Conservation (phyloP, 2,888 invertebrate genomes). For the Scaeva pyrastri region DNA sequence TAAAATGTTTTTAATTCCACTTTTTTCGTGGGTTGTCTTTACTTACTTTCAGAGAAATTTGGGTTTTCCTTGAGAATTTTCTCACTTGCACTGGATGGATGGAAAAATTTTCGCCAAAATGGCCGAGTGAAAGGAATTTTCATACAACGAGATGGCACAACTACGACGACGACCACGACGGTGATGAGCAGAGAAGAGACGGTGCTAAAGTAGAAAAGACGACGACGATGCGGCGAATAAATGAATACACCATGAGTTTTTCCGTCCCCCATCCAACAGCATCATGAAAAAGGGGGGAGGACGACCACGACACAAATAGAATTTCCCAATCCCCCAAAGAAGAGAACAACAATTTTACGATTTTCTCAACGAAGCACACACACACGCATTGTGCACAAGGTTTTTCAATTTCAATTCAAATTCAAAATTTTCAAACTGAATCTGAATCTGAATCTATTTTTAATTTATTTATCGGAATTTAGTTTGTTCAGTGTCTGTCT, state of each 20-base stretch:
- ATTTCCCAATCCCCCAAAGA: slow-evolving; percentile 62
- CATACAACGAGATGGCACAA: slow-evolving; percentile 65
- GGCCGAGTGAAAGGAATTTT: slow-evolving; percentile 77
- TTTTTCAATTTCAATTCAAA: slow-evolving; percentile 56
- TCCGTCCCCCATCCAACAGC: slow-evolving; percentile 3
- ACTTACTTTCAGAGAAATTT: slow-evolving; percentile 73
- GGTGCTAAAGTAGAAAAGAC: slow-evolving; percentile 31
- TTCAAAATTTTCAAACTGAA: slow-evolving; percentile 28
- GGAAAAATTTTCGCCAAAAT: slow-evolving; percentile 77
- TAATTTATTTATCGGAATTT: slow-evolving; percentile 3
- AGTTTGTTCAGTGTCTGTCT: slow-evolving; percentile 30
- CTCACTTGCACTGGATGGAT: slow-evolving; percentile 73
- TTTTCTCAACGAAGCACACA: slow-evolving; percentile 68
- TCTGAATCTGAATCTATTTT: slow-evolving; percentile 33
- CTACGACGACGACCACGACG: not conserved
- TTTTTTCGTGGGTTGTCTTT: slow-evolving; percentile 33
- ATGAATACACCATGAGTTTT: slow-evolving; percentile 59
- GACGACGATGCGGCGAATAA: slow-evolving; percentile 64
- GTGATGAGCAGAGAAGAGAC: slow-evolving; percentile 31
- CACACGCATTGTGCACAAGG: slow-evolving; percentile 5
- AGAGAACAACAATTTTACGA: slow-evolving; percentile 39
- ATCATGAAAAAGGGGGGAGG: slow-evolving; percentile 45
- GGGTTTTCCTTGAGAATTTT: slow-evolving; percentile 66
- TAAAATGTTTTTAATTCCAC: slow-evolving; percentile 59
- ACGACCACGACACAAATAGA: slow-evolving; percentile 70